Evolutionary conservation across 2,113 vertebrate genomes (phyloP).

Genomic region (Chionis minor): DNA sequence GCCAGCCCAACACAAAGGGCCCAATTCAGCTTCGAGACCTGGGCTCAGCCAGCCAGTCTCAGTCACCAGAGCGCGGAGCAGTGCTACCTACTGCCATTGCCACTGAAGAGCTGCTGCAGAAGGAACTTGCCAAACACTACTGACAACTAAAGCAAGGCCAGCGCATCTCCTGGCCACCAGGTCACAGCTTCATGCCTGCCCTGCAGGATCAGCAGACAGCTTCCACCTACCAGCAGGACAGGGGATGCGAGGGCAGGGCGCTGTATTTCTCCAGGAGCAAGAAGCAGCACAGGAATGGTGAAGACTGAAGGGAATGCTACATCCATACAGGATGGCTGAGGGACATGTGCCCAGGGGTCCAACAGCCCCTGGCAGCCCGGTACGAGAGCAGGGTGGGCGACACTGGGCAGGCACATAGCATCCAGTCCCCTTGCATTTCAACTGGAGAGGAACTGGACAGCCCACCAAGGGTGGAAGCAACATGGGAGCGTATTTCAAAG

Average conservation of each 20-base stretch:
- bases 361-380: background rate
- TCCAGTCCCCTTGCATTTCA: background rate
- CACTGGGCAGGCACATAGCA: too few relatives aligned
- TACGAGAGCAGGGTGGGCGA: background rate
- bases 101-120: background rate
- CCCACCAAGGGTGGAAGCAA: background rate
- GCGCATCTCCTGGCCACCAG: background rate
- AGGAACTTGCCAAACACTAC: background rate
- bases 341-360: background rate
- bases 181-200: background rate
- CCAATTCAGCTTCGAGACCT: background rate
- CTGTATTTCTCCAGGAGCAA: background rate
- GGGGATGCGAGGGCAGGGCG: background rate
- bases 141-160: background rate
- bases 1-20: conserved; percentile 22
- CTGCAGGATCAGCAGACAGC: background rate
- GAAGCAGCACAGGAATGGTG: background rate
- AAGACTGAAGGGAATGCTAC: background rate
- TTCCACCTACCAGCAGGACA: background rate
- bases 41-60: background rate
- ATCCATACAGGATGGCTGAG: fast-evolving
- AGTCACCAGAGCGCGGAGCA: background rate
- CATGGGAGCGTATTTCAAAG: background rate
- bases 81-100: background rate
- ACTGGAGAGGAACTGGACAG: background rate